Evolutionary conservation across 2,797 vertebrate genomes (phyloP).

Genomic region (Setipinna tenuifilis): DNA sequence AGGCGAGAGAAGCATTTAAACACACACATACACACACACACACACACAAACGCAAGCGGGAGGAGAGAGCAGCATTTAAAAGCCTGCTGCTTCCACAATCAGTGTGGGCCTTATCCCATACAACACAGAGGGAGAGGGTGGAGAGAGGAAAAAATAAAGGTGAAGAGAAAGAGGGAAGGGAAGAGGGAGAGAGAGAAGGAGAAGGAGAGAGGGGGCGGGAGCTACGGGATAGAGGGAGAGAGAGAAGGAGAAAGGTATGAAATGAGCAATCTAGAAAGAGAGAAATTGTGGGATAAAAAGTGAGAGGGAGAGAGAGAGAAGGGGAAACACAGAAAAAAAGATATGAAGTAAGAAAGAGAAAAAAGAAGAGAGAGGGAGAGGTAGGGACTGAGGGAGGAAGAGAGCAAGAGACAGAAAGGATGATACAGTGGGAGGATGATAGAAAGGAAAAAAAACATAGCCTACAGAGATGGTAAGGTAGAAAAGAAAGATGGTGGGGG

Average conservation of each 20-base stretch:
- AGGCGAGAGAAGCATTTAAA: conserved; percentile 26
- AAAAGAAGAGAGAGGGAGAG: not conserved
- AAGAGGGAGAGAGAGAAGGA: not conserved
- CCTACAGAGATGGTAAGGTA: not conserved
- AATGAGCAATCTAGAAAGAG: not conserved
- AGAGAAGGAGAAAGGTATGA: too few species aligned
- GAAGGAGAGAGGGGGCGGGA: not conserved
- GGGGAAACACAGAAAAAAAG: not conserved
- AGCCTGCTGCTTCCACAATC: conserved; percentile 39
- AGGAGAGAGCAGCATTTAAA: conserved; percentile 16
- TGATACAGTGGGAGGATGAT: not conserved
- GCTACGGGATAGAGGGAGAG: too few species aligned
- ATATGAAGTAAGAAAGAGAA: not conserved
- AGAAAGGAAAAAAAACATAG: not conserved
- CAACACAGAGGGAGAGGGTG: not conserved
- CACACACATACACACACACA: too few species aligned
- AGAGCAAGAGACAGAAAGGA: not conserved
- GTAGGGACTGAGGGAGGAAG: not conserved
- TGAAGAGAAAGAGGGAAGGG: not conserved
- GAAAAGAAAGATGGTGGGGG: too few species aligned
- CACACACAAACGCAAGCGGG: too few species aligned
- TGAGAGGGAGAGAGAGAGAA: not conserved
- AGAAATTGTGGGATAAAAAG: not conserved
- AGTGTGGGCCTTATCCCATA: conserved; percentile 6
- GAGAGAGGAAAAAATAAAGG: not conserved